Conservation (phyloP, 1,140 invertebrate species). For the Melanaphis sacchari region DNA sequence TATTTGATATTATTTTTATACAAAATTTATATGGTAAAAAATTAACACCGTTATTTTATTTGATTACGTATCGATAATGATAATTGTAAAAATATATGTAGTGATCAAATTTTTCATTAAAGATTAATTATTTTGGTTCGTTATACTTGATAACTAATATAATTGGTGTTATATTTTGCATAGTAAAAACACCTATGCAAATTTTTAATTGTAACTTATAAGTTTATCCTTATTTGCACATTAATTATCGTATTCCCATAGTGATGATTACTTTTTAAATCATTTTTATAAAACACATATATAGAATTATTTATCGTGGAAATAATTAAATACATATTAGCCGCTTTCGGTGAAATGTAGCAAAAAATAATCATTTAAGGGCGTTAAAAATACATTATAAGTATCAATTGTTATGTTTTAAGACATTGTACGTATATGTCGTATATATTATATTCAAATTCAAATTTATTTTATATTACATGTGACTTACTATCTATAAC, state of each 20-base stretch:
- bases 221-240: background rate
- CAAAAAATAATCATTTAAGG: background rate
- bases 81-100: no score
- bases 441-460: background rate
- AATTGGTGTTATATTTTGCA: background rate
- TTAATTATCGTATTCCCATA: background rate
- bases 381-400: conserved; percentile 9
- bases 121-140: background rate
- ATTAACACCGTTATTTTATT: no score
- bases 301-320: background rate
- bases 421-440: background rate
- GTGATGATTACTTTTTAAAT: background rate
- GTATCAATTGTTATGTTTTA: background rate
- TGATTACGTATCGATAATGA: no score
- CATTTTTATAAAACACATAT: background rate
- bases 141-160: background rate
- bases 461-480: background rate
- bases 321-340: background rate
- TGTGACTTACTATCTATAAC: background rate
- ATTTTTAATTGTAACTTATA: background rate
- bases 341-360: background rate
- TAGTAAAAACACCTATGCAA: background rate
- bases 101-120: no score
- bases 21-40: no score
- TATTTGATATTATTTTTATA: no score